These are phyloP conservation scores for Agrochola lychnidis DNA, from an alignment of 2,888 invertebrate genomes.

Conservation along the genomic window DNA sequence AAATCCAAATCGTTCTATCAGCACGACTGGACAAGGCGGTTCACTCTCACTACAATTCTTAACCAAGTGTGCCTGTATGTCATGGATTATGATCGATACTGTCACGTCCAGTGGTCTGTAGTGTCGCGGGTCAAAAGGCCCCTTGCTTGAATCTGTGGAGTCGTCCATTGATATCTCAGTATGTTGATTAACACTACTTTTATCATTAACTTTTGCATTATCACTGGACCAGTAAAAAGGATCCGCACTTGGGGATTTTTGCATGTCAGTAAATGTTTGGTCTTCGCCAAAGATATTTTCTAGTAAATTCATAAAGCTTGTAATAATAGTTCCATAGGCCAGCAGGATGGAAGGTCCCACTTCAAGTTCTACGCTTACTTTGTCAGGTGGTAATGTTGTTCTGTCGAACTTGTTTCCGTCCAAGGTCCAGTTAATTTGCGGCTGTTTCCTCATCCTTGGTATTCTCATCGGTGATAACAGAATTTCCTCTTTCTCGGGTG, in stretches of 20 bases:
- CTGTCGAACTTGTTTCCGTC: conserved; percentile 96
- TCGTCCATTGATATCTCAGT: conserved; percentile 92
- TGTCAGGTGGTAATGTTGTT: conserved; percentile 95
- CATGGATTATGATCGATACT: conserved; percentile 98
- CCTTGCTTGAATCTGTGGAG: conserved; percentile 90
- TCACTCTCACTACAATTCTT: conserved; percentile 97
- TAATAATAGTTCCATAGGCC: conserved; percentile 97
- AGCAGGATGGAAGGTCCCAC: conserved; percentile 98
- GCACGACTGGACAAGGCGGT: conserved; percentile 97
- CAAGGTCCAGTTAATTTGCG: conserved; percentile 92
- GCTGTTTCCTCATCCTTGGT: conserved; percentile 94
- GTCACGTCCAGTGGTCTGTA: conserved; percentile 97
- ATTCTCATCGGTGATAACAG: conserved; percentile 97
- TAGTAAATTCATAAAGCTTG: conserved; percentile 96
- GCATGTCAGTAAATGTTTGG: conserved; percentile 98
- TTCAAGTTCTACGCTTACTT: conserved; percentile 97
- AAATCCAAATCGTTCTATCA: conserved; percentile 97
- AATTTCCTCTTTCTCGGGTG: conserved; percentile 98
- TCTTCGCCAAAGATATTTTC: conserved; percentile 99
- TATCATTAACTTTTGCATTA: conserved; percentile 82
- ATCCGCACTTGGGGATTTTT: conserved; percentile 90
- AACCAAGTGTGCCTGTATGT: conserved; percentile 98
- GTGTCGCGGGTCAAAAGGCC: conserved; percentile 95
- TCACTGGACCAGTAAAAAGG: conserved; percentile 84
- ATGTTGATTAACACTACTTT: conserved; percentile 85